A percentile compares a stretch with the other conserved stretches of the same genome.
phyloP scores from a whole-genome alignment of 2,113 vertebrate genomes.

The Leptosomus discolor region DNA sequence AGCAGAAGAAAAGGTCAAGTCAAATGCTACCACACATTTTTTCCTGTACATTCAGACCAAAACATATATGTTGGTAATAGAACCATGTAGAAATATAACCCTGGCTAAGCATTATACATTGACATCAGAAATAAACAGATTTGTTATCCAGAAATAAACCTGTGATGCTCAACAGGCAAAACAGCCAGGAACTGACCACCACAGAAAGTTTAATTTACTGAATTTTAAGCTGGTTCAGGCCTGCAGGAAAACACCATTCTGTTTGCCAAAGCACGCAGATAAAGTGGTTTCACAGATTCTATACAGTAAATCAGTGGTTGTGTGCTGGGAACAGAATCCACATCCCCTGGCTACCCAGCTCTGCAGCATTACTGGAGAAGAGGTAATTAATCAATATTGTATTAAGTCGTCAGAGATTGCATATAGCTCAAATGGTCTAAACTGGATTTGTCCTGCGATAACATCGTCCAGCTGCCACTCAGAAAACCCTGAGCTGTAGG shows the following conservation, averaged over 20 bases:
- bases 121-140: neutral
- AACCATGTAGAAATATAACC: neutral
- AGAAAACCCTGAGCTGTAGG: neutral
- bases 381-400: neutral
- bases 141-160: neutral
- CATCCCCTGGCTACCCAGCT: neutral
- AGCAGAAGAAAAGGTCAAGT: neutral
- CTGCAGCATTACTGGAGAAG: neutral
- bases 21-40: neutral
- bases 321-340: neutral
- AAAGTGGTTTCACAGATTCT: neutral
- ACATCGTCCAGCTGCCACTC: neutral
- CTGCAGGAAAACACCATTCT: neutral
- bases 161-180: neutral
- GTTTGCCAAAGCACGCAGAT: neutral
- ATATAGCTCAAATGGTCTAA: neutral
- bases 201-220: neutral
- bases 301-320: neutral
- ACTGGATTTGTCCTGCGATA: neutral
- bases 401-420: neutral
- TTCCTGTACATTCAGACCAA: neutral
- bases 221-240: neutral
- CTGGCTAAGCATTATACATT: neutral
- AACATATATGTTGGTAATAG: neutral
- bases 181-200: neutral